Base-by-base conservation (phyloP, 2,113 vertebrate genomes). In the Trinectes maculatus region DNA sequence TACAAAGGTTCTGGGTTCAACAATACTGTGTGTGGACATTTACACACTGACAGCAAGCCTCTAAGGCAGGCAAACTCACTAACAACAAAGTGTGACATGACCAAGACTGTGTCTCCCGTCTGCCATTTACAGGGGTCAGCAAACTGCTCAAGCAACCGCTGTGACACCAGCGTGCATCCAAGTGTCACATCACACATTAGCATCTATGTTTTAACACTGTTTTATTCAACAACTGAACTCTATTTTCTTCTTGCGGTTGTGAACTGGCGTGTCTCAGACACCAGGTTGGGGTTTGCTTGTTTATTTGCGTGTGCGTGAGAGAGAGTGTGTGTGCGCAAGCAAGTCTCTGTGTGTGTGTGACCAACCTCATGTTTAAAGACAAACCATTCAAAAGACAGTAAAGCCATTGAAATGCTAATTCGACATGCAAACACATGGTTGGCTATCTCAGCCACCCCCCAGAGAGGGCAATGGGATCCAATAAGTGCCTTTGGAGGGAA, bases 41-140 rank as follows among this genome's bases (percentile, higher is more conserved):
- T 88, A 85, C 87, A 90, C 90, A 91, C 88, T 77, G 87, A 85
- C 79, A 86, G 81, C 87, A 87, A 87, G 82, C 87, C 87, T 70
- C 84, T 88, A 83, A 67, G 58, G 84, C 84, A 87, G 86, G 87
- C 82, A 78, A 74, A 79, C 73, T 75, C 61, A 64, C 78, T 79
- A 46, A 84, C 88, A 82, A 86, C 83, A 86, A 90, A 84, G 86
- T 84, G 82, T 81, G 82, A 90, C 83, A 40, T 18, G 53, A 83
- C 54, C 47, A 63, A 74, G 42, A 79, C 59, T 70, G 60, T 55
- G 65, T 71, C 74, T 85, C 57, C 72, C 29, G 25, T 65, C 56
- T 60, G 43, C 52, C 62, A 64, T 71, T n/a, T 37, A 49, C 67
- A 85, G 67, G 70, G 77, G 69, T 29, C 53, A 12, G 25, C 40